Evolutionary conservation across 2,797 vertebrate genomes (phyloP), one percentile per base, ranked within the genome.

Genomic region (Alectoris magna): DNA sequence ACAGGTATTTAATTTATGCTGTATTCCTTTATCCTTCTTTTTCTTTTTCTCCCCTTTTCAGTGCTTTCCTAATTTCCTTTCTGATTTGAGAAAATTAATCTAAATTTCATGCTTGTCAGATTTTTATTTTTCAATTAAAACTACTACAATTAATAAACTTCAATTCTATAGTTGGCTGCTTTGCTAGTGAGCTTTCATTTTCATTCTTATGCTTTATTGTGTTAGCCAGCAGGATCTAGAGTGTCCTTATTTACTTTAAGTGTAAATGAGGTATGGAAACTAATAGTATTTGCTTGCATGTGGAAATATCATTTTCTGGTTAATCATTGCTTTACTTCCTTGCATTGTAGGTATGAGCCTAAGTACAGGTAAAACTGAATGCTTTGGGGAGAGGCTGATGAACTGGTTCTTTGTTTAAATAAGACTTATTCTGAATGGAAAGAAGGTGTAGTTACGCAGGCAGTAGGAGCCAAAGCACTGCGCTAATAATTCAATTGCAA

Each of bases 1-100:
- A 98, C 94, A 98, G 98, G 99, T 99, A 91, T 44, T 95, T 87
- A 15, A n/a, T 15, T 86, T 73, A 3, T 38, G 11, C 16, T 41
- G 13, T 75, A 4, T 51, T 19, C 48, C 3, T n/a, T 21, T 51
- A 9, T 13, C 3, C 3, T 1, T 34, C 23, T 44, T 18, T 4
- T 1, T 22, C 26, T 44, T 18, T 62, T 21, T 16, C 62, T 39
- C 31, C 60, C 8, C 18, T 6, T 2, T 69, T 46, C 71, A 68
- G 14, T 76, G 34, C 44, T 83, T 93, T 68, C 13, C 14, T 36
- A 44, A 31, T 84, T 94, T 86, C 49, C 43, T 71, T 94, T 48
- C 60, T 34, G 10, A 69, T 75, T 43, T 73, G n/a, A 18, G 22
- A 77, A 75, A 9, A n/a, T 49, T 59, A 87, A 31, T 77, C 62